phyloP scores from a whole-genome alignment of 2,888 invertebrate genomes.

The Phania funesta region DNA sequence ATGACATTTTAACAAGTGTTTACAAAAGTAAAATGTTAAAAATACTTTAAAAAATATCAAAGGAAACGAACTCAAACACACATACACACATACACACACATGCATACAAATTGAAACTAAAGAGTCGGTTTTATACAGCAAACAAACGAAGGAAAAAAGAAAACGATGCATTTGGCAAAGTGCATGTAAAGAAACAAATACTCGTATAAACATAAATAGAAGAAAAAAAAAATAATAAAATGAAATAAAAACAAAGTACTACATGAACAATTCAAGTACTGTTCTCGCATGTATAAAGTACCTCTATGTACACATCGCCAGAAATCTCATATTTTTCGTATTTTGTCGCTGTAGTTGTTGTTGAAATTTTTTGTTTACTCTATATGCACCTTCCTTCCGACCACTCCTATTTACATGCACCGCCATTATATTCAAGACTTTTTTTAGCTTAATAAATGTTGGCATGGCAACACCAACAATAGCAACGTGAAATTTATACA shows the following conservation, averaged over 20 bases:
- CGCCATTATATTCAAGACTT: not conserved
- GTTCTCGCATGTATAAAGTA: not conserved
- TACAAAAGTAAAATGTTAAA: conserved; percentile 51
- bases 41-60: conserved; percentile 2
- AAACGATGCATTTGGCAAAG: not conserved
- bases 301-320: not conserved
- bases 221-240: not conserved
- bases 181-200: not conserved
- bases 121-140: not conserved
- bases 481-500: not conserved
- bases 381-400: not conserved
- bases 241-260: not conserved
- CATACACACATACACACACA: not conserved
- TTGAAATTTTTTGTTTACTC: not conserved
- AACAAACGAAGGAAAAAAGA: not conserved
- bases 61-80: not conserved
- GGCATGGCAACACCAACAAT: conserved; percentile 13
- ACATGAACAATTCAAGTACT: not conserved
- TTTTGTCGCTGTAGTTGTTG: not conserved
- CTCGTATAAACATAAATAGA: too few relatives aligned
- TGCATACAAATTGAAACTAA: not conserved
- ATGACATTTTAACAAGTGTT: conserved; percentile 50
- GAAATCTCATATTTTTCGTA: conserved; percentile 9
- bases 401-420: not conserved
- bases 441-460: conserved; percentile 20